These are phyloP conservation scores for Motacilla tschutschensis DNA, from an alignment of 2,113 vertebrate species.

Conservation along the genomic window DNA sequence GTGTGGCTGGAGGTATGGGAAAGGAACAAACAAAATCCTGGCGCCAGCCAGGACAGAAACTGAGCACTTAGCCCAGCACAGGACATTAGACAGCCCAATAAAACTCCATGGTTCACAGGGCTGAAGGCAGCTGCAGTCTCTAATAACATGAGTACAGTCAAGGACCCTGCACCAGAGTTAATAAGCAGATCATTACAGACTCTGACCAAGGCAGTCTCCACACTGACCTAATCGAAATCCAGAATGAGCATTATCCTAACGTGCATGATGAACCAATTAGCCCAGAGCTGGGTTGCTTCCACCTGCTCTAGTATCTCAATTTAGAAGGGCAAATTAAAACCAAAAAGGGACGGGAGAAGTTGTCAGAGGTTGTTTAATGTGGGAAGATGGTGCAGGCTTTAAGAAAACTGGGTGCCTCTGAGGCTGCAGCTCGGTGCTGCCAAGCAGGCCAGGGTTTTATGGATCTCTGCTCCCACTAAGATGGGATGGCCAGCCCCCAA, in stretches of 20 bases:
- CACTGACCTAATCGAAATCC: slow-evolving; percentile 78
- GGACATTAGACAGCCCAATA: slow-evolving; percentile 62
- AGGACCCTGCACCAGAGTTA: slow-evolving; percentile 75
- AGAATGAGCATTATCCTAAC: slow-evolving; percentile 73
- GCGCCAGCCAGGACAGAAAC: slow-evolving; percentile 44
- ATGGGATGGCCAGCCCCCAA: neutral
- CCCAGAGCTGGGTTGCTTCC: slow-evolving; percentile 65
- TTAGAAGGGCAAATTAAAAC: slow-evolving; percentile 68
- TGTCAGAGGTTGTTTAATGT: neutral
- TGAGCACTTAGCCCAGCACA: slow-evolving; percentile 24
- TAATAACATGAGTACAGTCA: slow-evolving; percentile 72
- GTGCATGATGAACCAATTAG: slow-evolving; percentile 77
- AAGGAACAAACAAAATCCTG: neutral
- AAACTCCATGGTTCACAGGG: slow-evolving; percentile 65
- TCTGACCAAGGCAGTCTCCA: slow-evolving; percentile 76
- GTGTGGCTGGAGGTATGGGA: neutral
- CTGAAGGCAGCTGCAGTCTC: slow-evolving; percentile 68
- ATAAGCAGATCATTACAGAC: slow-evolving; percentile 78
- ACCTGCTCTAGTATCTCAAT: slow-evolving; percentile 72
- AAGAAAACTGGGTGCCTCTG: neutral
- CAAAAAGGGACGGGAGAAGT: slow-evolving; percentile 27
- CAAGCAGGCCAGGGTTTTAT: neutral
- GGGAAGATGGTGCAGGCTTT: neutral
- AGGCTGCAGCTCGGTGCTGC: neutral
- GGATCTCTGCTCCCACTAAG: neutral